A percentile compares a stretch with the other conserved stretches of the same genome.
phyloP scores from a whole-genome alignment of 2,113 vertebrate genomes.

The Gobio gobio region DNA sequence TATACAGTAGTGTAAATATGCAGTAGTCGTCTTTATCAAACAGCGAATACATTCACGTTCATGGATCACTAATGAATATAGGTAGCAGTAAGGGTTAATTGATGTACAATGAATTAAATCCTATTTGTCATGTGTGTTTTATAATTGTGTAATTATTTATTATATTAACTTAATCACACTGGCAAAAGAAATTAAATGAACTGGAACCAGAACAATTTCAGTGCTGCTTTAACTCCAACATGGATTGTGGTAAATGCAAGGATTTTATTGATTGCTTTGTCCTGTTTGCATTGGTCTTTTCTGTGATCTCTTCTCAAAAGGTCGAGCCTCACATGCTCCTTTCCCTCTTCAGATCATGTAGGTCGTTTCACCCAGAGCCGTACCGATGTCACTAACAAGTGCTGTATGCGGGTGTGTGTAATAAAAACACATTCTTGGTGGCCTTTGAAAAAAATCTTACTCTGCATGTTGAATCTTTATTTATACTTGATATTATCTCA shows the following conservation, averaged over 20 bases:
- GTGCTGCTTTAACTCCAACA: no score
- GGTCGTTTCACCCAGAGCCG: background rate
- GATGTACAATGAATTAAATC: background rate
- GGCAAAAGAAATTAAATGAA: no score
- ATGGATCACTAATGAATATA: background rate
- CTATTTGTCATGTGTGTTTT: no score
- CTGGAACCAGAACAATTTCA: no score
- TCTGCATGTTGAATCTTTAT: background rate
- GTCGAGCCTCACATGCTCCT: background rate
- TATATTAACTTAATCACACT: no score
- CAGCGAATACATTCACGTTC: background rate
- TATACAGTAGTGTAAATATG: background rate
- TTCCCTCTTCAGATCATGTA: background rate
- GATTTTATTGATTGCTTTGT: background rate
- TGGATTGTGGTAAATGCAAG: background rate
- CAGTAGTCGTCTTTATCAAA: background rate
- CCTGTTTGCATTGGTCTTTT: background rate
- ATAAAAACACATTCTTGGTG: background rate
- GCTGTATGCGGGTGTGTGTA: background rate
- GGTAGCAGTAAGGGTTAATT: background rate
- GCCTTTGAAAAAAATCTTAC: background rate
- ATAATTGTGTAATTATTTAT: no score
- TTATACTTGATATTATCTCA: conserved; percentile 9
- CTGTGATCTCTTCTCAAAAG: background rate
- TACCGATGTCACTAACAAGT: background rate